A percentile compares a stretch with the other conserved stretches of the same genome.
Conservation (phyloP, 2,113 vertebrate species). For the Centropristis striata region DNA sequence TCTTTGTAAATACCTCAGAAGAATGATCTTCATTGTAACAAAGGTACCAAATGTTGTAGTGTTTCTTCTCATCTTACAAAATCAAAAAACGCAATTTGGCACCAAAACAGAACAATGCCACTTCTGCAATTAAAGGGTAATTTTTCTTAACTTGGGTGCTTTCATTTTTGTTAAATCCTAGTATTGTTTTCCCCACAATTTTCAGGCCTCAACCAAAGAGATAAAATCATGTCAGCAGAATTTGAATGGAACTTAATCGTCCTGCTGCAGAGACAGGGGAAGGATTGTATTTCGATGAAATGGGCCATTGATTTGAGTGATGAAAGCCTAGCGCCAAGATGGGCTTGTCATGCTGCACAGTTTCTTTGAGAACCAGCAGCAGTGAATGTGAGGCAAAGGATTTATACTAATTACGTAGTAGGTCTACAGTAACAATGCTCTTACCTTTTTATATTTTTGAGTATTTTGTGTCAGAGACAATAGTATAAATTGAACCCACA, state of each 20-base stretch:
- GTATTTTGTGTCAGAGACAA: conserved; percentile 26
- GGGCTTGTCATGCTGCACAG: conserved; percentile 60
- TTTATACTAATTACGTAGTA: conserved; percentile 57
- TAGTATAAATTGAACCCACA: conserved; percentile 16
- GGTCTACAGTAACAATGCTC: conserved; percentile 23
- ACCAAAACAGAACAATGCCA: not conserved
- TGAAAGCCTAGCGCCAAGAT: conserved; percentile 67
- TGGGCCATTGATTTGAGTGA: conserved; percentile 84
- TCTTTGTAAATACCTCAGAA: conserved; percentile 53
- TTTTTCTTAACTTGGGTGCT: conserved; percentile 2
- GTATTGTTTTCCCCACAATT: conserved; percentile 22
- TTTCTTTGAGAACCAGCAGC: conserved; percentile 48
- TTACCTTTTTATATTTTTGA: not conserved
- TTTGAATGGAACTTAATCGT: conserved; percentile 66
- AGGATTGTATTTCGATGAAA: conserved; percentile 83
- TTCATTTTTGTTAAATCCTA: conserved; percentile 25
- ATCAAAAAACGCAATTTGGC: conserved; percentile 17
- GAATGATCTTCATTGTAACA: conserved; percentile 10
- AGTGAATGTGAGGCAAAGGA: conserved; percentile 48
- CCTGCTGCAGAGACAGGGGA: conserved; percentile 67
- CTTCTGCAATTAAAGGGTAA: not conserved
- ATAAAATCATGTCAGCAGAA: conserved; percentile 75
- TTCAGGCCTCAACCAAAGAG: conserved; percentile 42
- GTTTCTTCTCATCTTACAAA: conserved; percentile 4
- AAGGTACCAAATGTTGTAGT: conserved; percentile 10